A percentile compares a stretch with the other conserved stretches of the same genome.
These are phyloP conservation scores for Lagopus muta DNA, from an alignment of 2,113 vertebrate genomes.

Conservation along the genomic window DNA sequence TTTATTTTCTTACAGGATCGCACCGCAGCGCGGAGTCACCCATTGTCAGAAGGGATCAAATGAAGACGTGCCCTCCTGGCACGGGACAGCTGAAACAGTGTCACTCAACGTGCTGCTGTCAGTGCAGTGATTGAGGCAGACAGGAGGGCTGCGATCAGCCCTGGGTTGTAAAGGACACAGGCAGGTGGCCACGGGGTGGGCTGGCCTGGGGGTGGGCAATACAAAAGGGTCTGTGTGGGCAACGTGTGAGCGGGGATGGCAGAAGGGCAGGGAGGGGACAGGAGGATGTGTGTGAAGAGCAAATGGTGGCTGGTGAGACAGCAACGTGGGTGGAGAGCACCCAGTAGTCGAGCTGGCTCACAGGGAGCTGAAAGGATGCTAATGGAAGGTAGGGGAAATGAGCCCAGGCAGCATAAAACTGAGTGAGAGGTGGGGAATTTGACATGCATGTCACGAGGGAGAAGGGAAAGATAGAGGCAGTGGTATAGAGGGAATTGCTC, in stretches of 20 bases:
- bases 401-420: background rate
- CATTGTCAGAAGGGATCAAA: constrained; percentile 47
- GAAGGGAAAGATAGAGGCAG: background rate
- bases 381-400: rapidly evolving
- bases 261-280: background rate
- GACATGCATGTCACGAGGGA: background rate
- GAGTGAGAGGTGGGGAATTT: background rate
- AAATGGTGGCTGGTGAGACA: rapidly evolving
- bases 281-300: rapidly evolving
- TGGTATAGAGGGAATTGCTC: background rate
- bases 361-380: background rate
- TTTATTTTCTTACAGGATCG: rapidly evolving
- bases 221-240: constrained; percentile 85
- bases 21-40: background rate
- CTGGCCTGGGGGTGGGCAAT: constrained; percentile 49
- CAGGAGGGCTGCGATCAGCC: constrained; percentile 89
- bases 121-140: constrained; percentile 93
- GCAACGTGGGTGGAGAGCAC: background rate
- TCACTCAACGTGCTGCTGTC: constrained; percentile 89
- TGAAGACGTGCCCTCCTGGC: background rate
- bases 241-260: background rate
- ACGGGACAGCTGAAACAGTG: constrained; percentile 92
- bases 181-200: constrained; percentile 84
- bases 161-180: constrained; percentile 90
- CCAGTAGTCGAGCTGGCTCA: rapidly evolving